Conservation (phyloP, 2,888 invertebrate species). For the Spodoptera littoralis region DNA sequence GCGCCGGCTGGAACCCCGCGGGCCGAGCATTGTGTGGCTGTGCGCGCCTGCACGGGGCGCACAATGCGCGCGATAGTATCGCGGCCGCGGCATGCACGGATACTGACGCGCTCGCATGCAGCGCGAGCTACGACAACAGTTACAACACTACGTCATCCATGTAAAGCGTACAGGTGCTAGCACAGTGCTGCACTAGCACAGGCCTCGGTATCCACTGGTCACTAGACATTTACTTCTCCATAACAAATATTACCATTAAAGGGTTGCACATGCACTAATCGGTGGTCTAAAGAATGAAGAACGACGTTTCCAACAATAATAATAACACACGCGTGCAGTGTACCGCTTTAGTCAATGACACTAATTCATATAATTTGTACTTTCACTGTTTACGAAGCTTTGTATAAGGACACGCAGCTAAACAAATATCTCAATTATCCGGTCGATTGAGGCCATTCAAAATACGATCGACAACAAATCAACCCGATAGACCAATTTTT, state of each 20-base stretch:
- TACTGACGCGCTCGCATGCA: slow-evolving; percentile 33
- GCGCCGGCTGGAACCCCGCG: slow-evolving; percentile 46
- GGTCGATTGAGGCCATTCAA: slow-evolving; percentile 60
- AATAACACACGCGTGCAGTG: too few relatives aligned
- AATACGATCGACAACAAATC: slow-evolving; percentile 56
- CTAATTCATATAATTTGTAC: slow-evolving; percentile 13
- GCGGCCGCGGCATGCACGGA: slow-evolving; percentile 32
- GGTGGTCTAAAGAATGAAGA: too few relatives aligned
- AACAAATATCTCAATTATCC: slow-evolving; percentile 60
- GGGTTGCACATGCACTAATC: too few relatives aligned
- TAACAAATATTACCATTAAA: too few relatives aligned
- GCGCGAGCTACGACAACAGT: slow-evolving; percentile 16
- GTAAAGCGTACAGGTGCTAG: too few relatives aligned
- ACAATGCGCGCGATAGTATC: slow-evolving; percentile 57
- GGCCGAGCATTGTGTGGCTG: slow-evolving; percentile 44
- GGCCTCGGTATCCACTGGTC: too few relatives aligned
- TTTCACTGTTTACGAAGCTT: slow-evolving; percentile 7
- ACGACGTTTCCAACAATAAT: too few relatives aligned
- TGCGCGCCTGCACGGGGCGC: slow-evolving; percentile 15
- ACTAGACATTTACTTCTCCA: too few relatives aligned
- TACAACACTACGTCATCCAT: too few relatives aligned
- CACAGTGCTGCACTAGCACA: too few relatives aligned
- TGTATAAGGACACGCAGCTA: slow-evolving; percentile 34
- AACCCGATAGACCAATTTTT: slow-evolving; percentile 52
- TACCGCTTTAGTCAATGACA: background rate